A percentile compares a stretch with the other conserved stretches of the same genome.
Evolutionary conservation across 2,888 invertebrate genomes (phyloP).

Genomic region (Pristionchus mayeri): DNA sequence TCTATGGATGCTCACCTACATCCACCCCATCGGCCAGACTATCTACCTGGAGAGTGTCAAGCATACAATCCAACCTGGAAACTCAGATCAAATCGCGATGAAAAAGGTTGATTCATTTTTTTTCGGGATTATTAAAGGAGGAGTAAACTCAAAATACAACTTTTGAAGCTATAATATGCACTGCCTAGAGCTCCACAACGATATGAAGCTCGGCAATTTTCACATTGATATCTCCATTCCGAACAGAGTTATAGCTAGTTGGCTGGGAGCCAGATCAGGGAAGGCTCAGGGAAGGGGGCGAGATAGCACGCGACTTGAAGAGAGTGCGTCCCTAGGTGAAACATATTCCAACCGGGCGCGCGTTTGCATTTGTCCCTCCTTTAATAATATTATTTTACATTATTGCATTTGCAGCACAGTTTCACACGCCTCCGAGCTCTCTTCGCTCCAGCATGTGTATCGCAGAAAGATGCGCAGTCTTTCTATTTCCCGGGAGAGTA

Average conservation of each 20-base stretch:
- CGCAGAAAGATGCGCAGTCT: constrained; percentile 4
- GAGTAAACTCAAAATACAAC: background rate
- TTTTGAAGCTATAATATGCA: background rate
- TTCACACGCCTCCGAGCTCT: background rate
- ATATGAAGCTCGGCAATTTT: background rate
- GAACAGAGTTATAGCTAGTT: too few species aligned
- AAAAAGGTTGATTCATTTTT: background rate
- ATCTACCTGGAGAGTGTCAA: constrained; percentile 45
- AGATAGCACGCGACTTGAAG: too few species aligned
- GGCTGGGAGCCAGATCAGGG: too few species aligned
- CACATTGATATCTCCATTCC: too few species aligned
- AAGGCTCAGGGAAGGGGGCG: too few species aligned
- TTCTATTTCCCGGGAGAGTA: constrained; percentile 42
- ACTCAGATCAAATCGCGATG: background rate
- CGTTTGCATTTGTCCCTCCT: background rate
- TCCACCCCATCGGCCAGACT: constrained; percentile 38
- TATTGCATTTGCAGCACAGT: background rate
- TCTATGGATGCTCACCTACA: background rate
- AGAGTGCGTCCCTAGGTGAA: too few species aligned
- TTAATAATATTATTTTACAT: background rate
- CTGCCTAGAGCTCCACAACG: background rate
- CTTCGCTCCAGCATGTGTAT: background rate
- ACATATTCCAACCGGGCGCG: too few species aligned
- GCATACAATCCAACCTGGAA: background rate
- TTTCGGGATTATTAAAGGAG: too few species aligned